These are phyloP conservation scores for Hirtodrosophila trivittata DNA, from an alignment of 2,888 invertebrate species.

Conservation along the genomic window DNA sequence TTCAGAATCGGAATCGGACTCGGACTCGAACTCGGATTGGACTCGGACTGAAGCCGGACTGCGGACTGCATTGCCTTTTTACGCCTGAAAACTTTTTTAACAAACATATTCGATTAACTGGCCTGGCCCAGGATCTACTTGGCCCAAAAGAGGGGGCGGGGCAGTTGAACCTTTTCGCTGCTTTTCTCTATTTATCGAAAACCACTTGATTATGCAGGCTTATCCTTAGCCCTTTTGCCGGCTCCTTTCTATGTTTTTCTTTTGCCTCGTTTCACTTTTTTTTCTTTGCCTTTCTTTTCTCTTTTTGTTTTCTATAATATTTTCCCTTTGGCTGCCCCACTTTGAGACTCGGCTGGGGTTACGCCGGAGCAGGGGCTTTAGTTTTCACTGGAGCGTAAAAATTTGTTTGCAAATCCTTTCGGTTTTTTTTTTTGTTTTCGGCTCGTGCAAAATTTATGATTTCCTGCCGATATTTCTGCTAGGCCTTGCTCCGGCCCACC, in stretches of 20 bases:
- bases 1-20: constrained; percentile 1
- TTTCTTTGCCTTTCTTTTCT: constrained; percentile 24
- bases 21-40: background rate
- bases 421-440: constrained; percentile 19
- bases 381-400: constrained; percentile 65
- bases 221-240: constrained; percentile 66
- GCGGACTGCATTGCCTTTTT: constrained; percentile 59
- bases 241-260: constrained; percentile 45
- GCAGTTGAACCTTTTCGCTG: constrained; percentile 28
- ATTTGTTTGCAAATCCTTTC: constrained; percentile 71
- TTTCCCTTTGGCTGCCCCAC: constrained; percentile 31
- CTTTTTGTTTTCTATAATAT: constrained; percentile 48
- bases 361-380: constrained; percentile 44
- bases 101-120: constrained; percentile 78
- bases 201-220: constrained; percentile 81
- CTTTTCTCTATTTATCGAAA: constrained; percentile 76
- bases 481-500: constrained; percentile 22
- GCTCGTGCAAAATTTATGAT: constrained; percentile 69
- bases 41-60: constrained; percentile 8
- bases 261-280: constrained; percentile 40
- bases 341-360: no score
- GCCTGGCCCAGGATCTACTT: constrained; percentile 9
- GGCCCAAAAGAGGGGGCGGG: constrained; percentile 6
- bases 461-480: constrained; percentile 46
- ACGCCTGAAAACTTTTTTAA: constrained; percentile 73